Conservation (phyloP, 2,888 invertebrate genomes). For the Oasisia sp. region DNA sequence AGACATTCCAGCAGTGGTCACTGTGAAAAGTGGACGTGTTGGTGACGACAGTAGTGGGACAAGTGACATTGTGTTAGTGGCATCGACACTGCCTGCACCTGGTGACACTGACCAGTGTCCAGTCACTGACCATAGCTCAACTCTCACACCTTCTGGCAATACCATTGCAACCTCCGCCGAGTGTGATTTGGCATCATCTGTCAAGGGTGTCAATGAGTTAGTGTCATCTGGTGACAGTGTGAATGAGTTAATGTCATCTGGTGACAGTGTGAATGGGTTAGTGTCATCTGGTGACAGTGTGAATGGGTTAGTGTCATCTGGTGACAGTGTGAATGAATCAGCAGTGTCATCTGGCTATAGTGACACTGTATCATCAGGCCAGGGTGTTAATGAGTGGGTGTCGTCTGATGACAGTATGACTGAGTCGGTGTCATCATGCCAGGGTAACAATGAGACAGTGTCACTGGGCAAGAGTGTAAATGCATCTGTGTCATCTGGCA, state of each 20-base stretch:
- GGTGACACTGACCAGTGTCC: background rate
- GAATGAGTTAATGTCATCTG: background rate
- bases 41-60: background rate
- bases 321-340: background rate
- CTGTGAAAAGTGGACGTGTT: background rate
- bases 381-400: background rate
- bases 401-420: background rate
- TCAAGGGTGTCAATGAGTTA: background rate
- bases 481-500: background rate
- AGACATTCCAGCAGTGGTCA: background rate
- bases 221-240: background rate
- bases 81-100: background rate
- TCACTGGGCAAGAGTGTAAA: background rate
- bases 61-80: background rate
- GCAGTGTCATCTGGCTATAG: too few species aligned
- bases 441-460: background rate
- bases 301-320: background rate
- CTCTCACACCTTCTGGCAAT: background rate
- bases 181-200: too few species aligned
- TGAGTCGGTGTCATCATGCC: background rate
- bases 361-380: background rate
- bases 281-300: background rate
- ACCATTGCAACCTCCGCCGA: background rate
- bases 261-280: background rate
- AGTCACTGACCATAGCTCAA: background rate